Percentiles rank a stretch among this genome's conserved stretches.
phyloP scores from a whole-genome alignment of 2,888 invertebrate genomes.

The Drosophila nr. fundita region DNA sequence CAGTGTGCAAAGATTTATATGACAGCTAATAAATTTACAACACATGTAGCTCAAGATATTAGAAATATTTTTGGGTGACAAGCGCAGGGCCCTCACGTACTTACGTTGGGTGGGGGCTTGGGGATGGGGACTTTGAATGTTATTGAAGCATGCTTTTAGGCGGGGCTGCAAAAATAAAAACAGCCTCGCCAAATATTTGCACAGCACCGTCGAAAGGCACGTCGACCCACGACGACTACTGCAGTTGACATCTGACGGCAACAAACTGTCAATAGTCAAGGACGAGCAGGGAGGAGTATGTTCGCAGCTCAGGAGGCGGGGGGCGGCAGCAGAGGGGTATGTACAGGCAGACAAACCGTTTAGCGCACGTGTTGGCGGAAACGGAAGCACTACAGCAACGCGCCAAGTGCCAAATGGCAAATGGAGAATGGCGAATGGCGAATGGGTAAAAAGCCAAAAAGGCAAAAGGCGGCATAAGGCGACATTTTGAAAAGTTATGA shows the following conservation, averaged over 20 bases:
- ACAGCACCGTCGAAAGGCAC: conserved; percentile 47
- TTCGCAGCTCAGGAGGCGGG: not conserved
- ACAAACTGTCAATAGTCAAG: conserved; percentile 49
- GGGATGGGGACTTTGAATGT: conserved; percentile 56
- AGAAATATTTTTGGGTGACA: conserved; percentile 72
- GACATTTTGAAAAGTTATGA: conserved; percentile 39
- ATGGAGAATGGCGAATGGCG: conserved; percentile 19
- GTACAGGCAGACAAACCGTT: conserved; percentile 65
- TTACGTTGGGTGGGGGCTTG: not conserved
- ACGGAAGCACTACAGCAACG: conserved; percentile 57
- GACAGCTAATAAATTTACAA: conserved; percentile 84
- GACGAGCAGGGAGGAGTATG: not conserved
- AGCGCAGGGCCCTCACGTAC: conserved; percentile 53
- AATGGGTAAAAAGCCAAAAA: conserved; percentile 9
- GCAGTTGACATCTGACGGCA: conserved; percentile 78
- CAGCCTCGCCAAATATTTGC: conserved; percentile 66
- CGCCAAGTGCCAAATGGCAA: conserved; percentile 46
- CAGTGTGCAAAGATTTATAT: conserved; percentile 83
- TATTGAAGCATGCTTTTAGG: conserved; percentile 67
- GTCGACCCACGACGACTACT: conserved; percentile 53
- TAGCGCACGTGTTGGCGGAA: conserved; percentile 72
- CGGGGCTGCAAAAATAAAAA: conserved; percentile 46
- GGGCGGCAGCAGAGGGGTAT: not conserved
- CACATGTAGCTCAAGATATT: conserved; percentile 77
- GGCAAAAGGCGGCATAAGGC: not conserved